Evolutionary conservation across 2,797 vertebrate species (phyloP).

Genomic region (Liparis tanakae): DNA sequence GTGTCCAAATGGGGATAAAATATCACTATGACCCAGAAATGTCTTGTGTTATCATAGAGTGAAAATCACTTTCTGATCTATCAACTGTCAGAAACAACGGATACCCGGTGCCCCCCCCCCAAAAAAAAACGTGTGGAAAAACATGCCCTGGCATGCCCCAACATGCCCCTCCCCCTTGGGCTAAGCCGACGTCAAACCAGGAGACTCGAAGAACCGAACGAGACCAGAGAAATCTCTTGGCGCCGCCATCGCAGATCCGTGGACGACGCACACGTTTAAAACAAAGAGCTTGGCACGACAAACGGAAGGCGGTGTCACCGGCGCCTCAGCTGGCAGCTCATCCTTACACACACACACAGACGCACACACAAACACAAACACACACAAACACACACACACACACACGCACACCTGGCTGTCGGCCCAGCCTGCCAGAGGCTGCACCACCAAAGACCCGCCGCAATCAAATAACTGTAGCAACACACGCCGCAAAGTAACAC

Average conservation of each 20-base stretch:
- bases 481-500: slow-evolving; percentile 63
- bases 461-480: slow-evolving; percentile 61
- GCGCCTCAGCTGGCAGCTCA: slow-evolving; percentile 59
- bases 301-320: slow-evolving; percentile 45
- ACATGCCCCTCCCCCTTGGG: too few species aligned
- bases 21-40: too few species aligned
- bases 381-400: too few species aligned
- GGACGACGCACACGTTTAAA: not conserved
- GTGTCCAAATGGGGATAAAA: too few species aligned
- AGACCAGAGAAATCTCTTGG: not conserved
- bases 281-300: slow-evolving; percentile 27
- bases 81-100: too few species aligned
- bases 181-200: not conserved
- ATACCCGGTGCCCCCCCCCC: too few species aligned
- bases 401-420: slow-evolving; percentile 60
- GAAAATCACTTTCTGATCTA: too few species aligned
- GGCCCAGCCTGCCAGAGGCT: slow-evolving; percentile 62
- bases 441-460: slow-evolving; percentile 53
- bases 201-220: not conserved
- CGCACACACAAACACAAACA: slow-evolving; percentile 5
- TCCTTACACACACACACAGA: slow-evolving; percentile 29
- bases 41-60: too few species aligned
- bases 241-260: not conserved
- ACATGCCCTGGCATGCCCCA: too few species aligned
- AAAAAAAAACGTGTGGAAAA: too few species aligned